Evolutionary conservation across 2,888 invertebrate genomes (phyloP), one percentile per base, ranked within the genome.

Genomic region (Siphlonurus alternatus): DNA sequence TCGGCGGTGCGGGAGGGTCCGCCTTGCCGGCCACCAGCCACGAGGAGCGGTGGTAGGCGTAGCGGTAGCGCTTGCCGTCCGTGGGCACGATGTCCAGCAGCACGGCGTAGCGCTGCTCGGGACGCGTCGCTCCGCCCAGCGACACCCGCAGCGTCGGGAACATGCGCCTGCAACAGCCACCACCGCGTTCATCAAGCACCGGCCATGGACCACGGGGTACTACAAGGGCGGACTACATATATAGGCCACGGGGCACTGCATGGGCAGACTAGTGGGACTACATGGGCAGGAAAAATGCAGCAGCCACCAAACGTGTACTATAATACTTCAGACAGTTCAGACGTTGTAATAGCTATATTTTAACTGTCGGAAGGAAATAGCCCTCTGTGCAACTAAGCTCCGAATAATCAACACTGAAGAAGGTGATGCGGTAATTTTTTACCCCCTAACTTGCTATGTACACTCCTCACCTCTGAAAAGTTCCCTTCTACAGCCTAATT

Each of bases 21-120:
- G 88, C 88, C 74, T 89, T 89, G 25, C 89, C 89, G 1, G 89
- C 89, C 63, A 88, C 88, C 70, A 89, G 76, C 89, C 89, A 89
- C 25, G 87, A 87, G 23, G 88, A 88, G 66, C 88, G 80, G 75
- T 89, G 89, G 77, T 90, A 90, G 69, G 89, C 88, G 79, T 89
- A 90, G 66, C 88, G 81, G 74, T 87, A 86, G 63, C 88, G 77
- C 73, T 88, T 88, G 76, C 84, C 84, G 76, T 89, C 89, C 65
- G 89, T 88, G 1, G 88, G 88, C 2, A 88, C 86, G 67, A 89
- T 86, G 77, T 89, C 89, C 79, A 89, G 80, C 64, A 88, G 79
- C 22, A 90, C 88, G 25, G 84, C 83, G 77, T 88, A 89, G 67
- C 82, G 76, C 71, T 80, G 83, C n/a, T 56, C 56, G 5, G 56